phyloP scores from a whole-genome alignment of 1,140 invertebrate species.

The Manduca sexta region DNA sequence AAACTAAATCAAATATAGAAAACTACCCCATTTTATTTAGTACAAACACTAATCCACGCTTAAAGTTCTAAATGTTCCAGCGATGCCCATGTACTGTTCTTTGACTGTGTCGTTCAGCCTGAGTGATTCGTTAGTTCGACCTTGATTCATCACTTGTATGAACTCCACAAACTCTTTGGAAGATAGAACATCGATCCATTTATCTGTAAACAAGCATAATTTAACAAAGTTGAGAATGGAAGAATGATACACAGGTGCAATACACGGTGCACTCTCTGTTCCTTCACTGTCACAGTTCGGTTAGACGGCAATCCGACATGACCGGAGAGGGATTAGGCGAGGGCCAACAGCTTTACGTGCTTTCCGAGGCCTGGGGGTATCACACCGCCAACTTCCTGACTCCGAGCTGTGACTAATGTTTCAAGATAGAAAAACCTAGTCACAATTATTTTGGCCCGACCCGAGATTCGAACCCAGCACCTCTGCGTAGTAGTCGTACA shows the following conservation, averaged over 20 bases:
- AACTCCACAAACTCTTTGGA: conserved; percentile 17
- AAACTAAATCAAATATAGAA: too few relatives aligned
- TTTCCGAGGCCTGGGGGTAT: too few relatives aligned
- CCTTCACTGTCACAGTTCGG: too few relatives aligned
- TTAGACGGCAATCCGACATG: too few relatives aligned
- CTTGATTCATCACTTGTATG: conserved; percentile 21
- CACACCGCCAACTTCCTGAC: too few relatives aligned
- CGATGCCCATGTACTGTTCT: conserved; percentile 32
- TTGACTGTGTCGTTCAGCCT: conserved; percentile 29
- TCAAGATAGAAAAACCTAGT: too few relatives aligned
- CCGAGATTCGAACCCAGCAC: too few relatives aligned
- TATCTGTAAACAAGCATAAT: conserved; percentile 26
- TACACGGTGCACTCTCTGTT: not conserved
- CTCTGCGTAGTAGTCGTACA: too few relatives aligned
- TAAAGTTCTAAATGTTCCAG: conserved; percentile 34
- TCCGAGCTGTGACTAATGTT: too few relatives aligned
- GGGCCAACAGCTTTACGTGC: too few relatives aligned
- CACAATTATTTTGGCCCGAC: too few relatives aligned
- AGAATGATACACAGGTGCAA: not conserved
- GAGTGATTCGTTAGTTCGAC: conserved; percentile 21
- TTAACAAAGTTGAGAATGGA: not conserved
- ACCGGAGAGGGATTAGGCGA: too few relatives aligned
- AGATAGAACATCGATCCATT: conserved; percentile 17
- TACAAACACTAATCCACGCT: conserved; percentile 25
- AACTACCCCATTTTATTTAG: not conserved